A percentile compares a stretch with the other conserved stretches of the same genome.
Conservation (phyloP, 2,797 vertebrate genomes). For the Loris lydekkerianus region DNA sequence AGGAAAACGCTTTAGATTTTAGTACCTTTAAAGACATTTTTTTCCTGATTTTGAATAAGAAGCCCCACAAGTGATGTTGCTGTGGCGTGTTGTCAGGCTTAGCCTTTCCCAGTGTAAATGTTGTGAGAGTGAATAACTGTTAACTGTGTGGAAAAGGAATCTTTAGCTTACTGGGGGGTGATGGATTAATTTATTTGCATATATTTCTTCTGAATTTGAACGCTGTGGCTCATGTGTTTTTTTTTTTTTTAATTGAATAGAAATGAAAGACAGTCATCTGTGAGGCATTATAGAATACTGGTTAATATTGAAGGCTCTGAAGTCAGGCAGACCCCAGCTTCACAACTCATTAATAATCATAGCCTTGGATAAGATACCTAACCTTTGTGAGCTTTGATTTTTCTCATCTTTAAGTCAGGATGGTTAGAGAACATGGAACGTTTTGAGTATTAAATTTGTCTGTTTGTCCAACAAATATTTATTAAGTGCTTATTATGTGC, state of each 20-base stretch:
- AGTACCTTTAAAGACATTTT: slow-evolving; percentile 55
- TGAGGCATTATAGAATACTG: slow-evolving; percentile 25
- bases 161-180: slow-evolving; percentile 1
- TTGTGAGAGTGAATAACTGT: slow-evolving; percentile 58
- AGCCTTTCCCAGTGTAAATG: slow-evolving; percentile 53
- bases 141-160: slow-evolving; percentile 53
- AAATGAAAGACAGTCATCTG: neutral
- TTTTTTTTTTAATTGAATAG: slow-evolving; percentile 4
- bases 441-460: slow-evolving; percentile 50
- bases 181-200: slow-evolving; percentile 54
- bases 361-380: slow-evolving; percentile 39
- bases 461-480: slow-evolving; percentile 38
- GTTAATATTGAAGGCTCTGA: slow-evolving; percentile 14
- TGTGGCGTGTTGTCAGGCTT: slow-evolving; percentile 32
- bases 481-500: slow-evolving; percentile 64
- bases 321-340: neutral
- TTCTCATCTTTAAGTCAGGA: slow-evolving; percentile 61
- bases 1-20: slow-evolving; percentile 63
- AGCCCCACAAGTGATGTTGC: neutral
- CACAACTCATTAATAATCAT: neutral
- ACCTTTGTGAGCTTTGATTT: slow-evolving; percentile 61
- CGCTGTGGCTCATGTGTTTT: neutral
- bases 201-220: slow-evolving; percentile 51
- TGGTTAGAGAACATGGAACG: slow-evolving; percentile 43
- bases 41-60: slow-evolving; percentile 21